Conservation (phyloP, 2,797 vertebrate species). For the Syndactyla subalaris region DNA sequence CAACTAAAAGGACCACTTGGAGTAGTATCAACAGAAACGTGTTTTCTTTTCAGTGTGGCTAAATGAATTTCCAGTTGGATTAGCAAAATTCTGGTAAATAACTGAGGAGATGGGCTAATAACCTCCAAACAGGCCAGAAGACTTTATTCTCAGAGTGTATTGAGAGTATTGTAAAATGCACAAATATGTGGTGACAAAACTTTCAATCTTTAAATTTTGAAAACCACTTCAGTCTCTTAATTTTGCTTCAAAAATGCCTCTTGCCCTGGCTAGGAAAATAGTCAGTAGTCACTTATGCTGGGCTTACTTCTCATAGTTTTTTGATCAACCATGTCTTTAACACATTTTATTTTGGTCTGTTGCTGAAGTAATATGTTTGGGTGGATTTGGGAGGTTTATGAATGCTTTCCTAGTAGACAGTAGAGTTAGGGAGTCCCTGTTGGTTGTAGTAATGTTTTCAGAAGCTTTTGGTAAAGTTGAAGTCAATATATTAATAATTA, state of each 20-base stretch:
- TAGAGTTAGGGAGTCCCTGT: not conserved
- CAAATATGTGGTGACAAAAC: not conserved
- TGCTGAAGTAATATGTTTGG: not conserved
- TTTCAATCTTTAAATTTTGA: not conserved
- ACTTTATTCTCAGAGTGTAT: not conserved
- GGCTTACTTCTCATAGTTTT: not conserved
- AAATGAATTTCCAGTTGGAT: not conserved
- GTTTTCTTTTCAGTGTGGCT: not conserved
- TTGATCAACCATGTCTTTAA: not conserved
- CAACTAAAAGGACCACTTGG: not conserved
- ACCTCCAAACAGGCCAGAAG: not conserved
- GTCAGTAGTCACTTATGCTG: not conserved
- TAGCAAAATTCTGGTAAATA: not conserved
- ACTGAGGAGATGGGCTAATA: not conserved
- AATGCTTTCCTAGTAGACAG: not conserved
- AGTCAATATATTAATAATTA: not conserved
- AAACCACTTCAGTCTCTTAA: not conserved
- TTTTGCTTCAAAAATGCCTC: not conserved
- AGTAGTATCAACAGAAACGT: not conserved
- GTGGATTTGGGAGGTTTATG: not conserved
- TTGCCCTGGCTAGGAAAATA: not conserved
- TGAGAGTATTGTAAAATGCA: not conserved
- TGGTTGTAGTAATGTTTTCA: not conserved
- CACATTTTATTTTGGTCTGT: rapidly evolving
- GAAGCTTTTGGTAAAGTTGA: not conserved